Percentiles rank a stretch among this genome's conserved stretches.
phyloP scores from a whole-genome alignment of 2,113 vertebrate genomes.

The Gobio gobio region DNA sequence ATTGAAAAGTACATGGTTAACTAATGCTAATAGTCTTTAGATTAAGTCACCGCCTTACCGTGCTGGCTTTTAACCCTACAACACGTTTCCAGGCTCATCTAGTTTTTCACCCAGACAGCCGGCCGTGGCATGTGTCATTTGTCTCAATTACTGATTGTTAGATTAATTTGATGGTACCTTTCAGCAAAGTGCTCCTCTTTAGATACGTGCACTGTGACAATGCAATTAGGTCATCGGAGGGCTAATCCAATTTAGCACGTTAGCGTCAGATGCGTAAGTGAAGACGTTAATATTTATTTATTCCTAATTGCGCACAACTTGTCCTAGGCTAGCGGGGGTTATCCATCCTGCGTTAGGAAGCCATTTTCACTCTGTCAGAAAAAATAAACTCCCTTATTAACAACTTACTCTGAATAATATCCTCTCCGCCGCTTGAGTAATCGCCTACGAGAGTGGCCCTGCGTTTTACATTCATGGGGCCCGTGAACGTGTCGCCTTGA shows the following conservation, averaged over 20 bases:
- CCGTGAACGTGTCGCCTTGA: slow-evolving; percentile 48
- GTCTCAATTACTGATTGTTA: slow-evolving; percentile 65
- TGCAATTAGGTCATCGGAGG: slow-evolving; percentile 54
- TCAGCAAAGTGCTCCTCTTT: slow-evolving; percentile 52
- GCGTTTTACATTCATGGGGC: slow-evolving; percentile 52
- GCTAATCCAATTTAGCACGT: slow-evolving; percentile 59
- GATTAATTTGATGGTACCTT: slow-evolving; percentile 63
- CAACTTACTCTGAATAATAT: slow-evolving; percentile 55
- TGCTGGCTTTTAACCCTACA: slow-evolving; percentile 57
- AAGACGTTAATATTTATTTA: slow-evolving; percentile 66
- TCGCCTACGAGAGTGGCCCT: slow-evolving; percentile 41
- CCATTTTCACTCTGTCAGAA: slow-evolving; percentile 62
- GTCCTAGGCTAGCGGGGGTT: slow-evolving; percentile 54
- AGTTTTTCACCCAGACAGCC: slow-evolving; percentile 59
- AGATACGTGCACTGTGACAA: slow-evolving; percentile 41
- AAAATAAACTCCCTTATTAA: slow-evolving; percentile 64
- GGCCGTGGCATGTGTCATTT: slow-evolving; percentile 57
- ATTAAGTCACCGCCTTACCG: slow-evolving; percentile 58
- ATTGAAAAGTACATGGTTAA: slow-evolving; percentile 64
- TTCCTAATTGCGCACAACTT: slow-evolving; percentile 60
- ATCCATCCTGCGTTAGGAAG: slow-evolving; percentile 62
- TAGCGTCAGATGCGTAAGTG: slow-evolving; percentile 57
- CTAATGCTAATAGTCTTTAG: slow-evolving; percentile 61
- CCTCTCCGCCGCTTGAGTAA: slow-evolving; percentile 54
- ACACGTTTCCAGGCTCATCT: slow-evolving; percentile 58